A percentile compares a stretch with the other conserved stretches of the same genome.
Conservation (phyloP, 2,888 invertebrate species). For the Drosophila falleni region DNA sequence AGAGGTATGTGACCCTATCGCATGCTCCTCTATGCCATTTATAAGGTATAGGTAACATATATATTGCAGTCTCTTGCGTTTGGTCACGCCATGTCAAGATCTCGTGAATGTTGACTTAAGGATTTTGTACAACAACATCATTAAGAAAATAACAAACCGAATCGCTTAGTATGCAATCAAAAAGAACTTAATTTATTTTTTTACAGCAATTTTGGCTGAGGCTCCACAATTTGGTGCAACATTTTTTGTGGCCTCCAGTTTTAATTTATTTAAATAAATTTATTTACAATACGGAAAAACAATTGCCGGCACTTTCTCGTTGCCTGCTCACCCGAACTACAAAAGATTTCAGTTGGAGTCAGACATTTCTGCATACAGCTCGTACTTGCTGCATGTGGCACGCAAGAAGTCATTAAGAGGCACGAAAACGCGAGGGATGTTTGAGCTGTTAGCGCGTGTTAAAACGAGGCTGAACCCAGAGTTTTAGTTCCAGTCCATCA, state of each 20-base stretch:
- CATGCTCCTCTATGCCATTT: neutral
- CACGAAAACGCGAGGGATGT: conserved; percentile 51
- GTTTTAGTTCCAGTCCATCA: conserved; percentile 51
- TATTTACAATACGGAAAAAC: conserved; percentile 26
- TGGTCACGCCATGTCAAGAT: conserved; percentile 54
- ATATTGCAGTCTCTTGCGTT: conserved; percentile 15
- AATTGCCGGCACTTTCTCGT: conserved; percentile 13
- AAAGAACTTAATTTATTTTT: conserved; percentile 43
- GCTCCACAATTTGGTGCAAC: conserved; percentile 22
- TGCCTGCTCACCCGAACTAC: conserved; percentile 4
- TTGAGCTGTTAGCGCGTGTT: conserved; percentile 41
- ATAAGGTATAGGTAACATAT: neutral
- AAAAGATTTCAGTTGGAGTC: conserved; percentile 37
- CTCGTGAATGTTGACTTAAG: conserved; percentile 40
- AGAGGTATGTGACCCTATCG: conserved; percentile 21
- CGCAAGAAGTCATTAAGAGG: conserved; percentile 72
- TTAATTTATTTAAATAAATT: conserved; percentile 64
- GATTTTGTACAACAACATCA: conserved; percentile 68
- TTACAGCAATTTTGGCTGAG: conserved; percentile 22
- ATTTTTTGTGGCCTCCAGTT: conserved; percentile 13
- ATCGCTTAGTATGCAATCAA: conserved; percentile 44
- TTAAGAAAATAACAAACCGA: conserved; percentile 56
- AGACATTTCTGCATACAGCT: conserved; percentile 28
- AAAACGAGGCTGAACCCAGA: conserved; percentile 33
- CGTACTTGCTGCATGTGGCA: conserved; percentile 67